Evolutionary conservation across 1,140 invertebrate species (phyloP).

Genomic region (Zaprionus davidi): DNA sequence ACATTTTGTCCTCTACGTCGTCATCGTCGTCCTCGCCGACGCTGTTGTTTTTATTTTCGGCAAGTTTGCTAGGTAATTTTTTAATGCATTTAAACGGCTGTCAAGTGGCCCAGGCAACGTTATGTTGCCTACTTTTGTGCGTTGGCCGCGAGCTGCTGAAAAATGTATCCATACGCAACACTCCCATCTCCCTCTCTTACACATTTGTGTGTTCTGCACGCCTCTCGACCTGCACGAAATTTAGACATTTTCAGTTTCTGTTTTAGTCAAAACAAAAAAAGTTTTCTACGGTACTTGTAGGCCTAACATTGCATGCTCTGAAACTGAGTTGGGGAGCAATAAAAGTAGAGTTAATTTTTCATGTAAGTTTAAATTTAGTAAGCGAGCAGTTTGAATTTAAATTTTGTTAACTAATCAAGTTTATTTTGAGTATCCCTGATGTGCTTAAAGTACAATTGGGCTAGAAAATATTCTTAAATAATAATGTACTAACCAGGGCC

Average conservation of each 20-base stretch:
- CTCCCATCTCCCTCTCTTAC: slow-evolving; percentile 34
- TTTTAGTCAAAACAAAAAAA: slow-evolving; percentile 37
- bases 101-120: slow-evolving; percentile 61
- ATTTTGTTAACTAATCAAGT: not conserved
- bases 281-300: slow-evolving; percentile 25
- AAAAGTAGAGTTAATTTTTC: not conserved
- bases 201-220: not conserved
- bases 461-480: not conserved
- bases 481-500: too few species aligned
- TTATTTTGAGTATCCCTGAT: not conserved
- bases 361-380: not conserved
- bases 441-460: not conserved
- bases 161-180: slow-evolving; percentile 47
- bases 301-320: slow-evolving; percentile 36
- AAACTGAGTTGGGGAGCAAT: not conserved
- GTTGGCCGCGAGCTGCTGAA: slow-evolving; percentile 46
- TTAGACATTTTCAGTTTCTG: slow-evolving; percentile 61
- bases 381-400: not conserved
- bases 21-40: not conserved
- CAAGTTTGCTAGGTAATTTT: slow-evolving; percentile 64
- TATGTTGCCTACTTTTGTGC: slow-evolving; percentile 33
- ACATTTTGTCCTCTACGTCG: slow-evolving; percentile 42
- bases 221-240: slow-evolving; percentile 40
- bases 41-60: slow-evolving; percentile 30
- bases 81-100: slow-evolving; percentile 79